Evolutionary conservation across 2,888 invertebrate species (phyloP).

Genomic region (Eudemis profundana): DNA sequence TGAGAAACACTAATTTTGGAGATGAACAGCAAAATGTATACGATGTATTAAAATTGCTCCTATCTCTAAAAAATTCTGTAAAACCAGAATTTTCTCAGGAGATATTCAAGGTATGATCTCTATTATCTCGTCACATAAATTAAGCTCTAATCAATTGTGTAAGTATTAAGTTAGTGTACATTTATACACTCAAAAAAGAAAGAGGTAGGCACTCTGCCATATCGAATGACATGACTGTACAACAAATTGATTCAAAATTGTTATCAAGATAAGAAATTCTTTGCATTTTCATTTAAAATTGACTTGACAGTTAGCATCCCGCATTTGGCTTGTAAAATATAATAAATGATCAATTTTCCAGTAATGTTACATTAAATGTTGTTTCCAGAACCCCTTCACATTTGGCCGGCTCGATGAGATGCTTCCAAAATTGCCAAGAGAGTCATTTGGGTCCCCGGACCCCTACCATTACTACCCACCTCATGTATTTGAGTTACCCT

Average conservation of each 20-base stretch:
- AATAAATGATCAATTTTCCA: too few relatives aligned
- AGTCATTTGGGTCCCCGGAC: conserved; percentile 73
- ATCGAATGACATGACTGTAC: too few relatives aligned
- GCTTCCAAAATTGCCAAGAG: conserved; percentile 71
- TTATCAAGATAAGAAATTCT: too few relatives aligned
- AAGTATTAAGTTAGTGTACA: too few relatives aligned
- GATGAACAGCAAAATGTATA: conserved; percentile 62
- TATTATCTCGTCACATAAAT: neutral
- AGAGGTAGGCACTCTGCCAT: too few relatives aligned
- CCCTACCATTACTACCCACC: conserved; percentile 79
- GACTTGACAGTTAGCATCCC: too few relatives aligned
- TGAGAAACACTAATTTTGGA: conserved; percentile 64
- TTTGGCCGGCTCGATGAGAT: conserved; percentile 77
- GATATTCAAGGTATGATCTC: conserved; percentile 68
- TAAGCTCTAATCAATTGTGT: neutral
- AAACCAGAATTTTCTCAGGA: conserved; percentile 65
- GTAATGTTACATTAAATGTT: too few relatives aligned
- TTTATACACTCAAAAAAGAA: too few relatives aligned
- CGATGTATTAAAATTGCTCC: conserved; percentile 65
- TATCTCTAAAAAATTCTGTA: conserved; percentile 65
- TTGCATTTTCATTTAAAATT: too few relatives aligned
- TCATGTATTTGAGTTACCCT: conserved; percentile 78
- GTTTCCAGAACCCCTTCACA: conserved; percentile 77
- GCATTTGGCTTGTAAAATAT: too few relatives aligned
- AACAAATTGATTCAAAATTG: too few relatives aligned